phyloP scores from a whole-genome alignment of 2,888 invertebrate species.

The Apodemia duryi region DNA sequence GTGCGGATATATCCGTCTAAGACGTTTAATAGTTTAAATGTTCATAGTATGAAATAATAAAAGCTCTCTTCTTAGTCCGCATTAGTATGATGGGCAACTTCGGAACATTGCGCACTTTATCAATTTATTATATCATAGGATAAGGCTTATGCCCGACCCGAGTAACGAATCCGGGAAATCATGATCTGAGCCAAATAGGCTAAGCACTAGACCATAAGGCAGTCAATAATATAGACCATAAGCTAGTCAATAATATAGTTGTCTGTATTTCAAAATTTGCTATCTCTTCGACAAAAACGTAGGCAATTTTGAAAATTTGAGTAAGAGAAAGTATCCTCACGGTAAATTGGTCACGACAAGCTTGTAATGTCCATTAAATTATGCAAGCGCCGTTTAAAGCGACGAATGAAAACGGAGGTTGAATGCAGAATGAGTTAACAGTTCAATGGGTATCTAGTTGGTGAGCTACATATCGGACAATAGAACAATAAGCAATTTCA shows the following conservation, averaged over 20 bases:
- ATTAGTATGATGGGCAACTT: too few species aligned
- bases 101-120: too few species aligned
- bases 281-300: neutral
- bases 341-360: slow-evolving; percentile 32
- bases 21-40: too few species aligned
- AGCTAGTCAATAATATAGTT: too few species aligned
- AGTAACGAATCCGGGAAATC: too few species aligned
- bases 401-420: slow-evolving; percentile 35
- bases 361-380: slow-evolving; percentile 35
- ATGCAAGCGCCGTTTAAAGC: slow-evolving; percentile 38
- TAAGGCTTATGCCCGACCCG: too few species aligned
- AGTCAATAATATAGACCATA: neutral
- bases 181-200: too few species aligned
- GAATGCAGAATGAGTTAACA: slow-evolving; percentile 37
- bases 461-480: slow-evolving; percentile 35
- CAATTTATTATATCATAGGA: too few species aligned
- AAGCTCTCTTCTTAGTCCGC: too few species aligned
- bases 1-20: too few species aligned
- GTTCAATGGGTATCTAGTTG: slow-evolving; percentile 36
- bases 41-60: too few species aligned
- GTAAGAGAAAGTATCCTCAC: slow-evolving; percentile 39
- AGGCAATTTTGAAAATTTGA: slow-evolving; percentile 14
- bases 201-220: neutral
- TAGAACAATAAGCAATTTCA: slow-evolving; percentile 28
- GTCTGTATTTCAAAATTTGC: neutral